These are phyloP conservation scores for Botia almorhae DNA, from an alignment of 2,797 vertebrate species.

Conservation along the genomic window DNA sequence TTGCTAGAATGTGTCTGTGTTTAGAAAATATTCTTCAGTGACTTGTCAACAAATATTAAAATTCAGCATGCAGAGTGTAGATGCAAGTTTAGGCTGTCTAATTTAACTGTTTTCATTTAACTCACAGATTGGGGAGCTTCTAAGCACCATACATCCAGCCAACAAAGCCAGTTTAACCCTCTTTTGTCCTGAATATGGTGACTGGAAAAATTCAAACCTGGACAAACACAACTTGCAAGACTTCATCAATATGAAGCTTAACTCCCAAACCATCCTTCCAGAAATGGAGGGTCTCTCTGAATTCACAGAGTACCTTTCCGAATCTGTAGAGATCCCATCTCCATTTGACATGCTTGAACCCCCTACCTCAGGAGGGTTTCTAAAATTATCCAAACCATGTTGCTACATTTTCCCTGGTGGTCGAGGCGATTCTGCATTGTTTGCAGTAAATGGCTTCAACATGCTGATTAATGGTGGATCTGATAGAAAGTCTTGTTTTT, in stretches of 20 bases:
- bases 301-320: constrained; percentile 96
- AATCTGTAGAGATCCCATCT: constrained; percentile 94
- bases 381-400: constrained; percentile 97
- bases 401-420: constrained; percentile 98
- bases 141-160: constrained; percentile 94
- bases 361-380: constrained; percentile 93
- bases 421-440: constrained; percentile 91
- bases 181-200: constrained; percentile 92
- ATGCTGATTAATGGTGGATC: constrained; percentile 98
- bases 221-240: constrained; percentile 98
- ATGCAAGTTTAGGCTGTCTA: neutral
- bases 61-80: neutral
- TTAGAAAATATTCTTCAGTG: neutral
- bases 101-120: constrained; percentile 15
- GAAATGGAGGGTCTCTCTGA: constrained; percentile 99
- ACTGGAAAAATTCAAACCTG: constrained; percentile 97
- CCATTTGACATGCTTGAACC: constrained; percentile 96
- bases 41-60: neutral
- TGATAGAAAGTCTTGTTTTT: constrained; percentile 95
- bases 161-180: constrained; percentile 96
- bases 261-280: constrained; percentile 89
- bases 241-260: constrained; percentile 96
- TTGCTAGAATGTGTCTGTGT: neutral
- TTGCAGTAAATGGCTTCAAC: constrained; percentile 97
- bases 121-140: constrained; percentile 91